A percentile compares a stretch with the other conserved stretches of the same genome.
Evolutionary conservation across 2,888 invertebrate species (phyloP).

Genomic region (Deilephila elpenor): DNA sequence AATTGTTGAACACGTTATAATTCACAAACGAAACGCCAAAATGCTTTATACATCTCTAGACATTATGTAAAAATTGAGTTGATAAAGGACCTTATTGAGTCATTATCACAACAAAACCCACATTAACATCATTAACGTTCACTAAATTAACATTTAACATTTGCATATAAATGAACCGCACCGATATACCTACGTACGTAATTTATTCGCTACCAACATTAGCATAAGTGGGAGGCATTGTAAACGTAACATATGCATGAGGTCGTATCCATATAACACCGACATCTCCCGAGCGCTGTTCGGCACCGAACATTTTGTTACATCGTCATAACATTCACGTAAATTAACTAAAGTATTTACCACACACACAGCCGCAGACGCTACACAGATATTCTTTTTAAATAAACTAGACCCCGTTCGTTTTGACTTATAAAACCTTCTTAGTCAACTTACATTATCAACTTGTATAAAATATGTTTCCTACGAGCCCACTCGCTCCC

Average conservation of each 20-base stretch:
- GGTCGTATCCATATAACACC: conserved; percentile 23
- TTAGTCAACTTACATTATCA: conserved; percentile 43
- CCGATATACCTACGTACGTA: conserved; percentile 27
- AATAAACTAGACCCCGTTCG: conserved; percentile 24
- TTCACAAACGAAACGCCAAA: background rate
- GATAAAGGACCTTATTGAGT: conserved; percentile 30
- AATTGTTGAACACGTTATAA: background rate
- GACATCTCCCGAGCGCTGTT: conserved; percentile 28
- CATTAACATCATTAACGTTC: conserved; percentile 19
- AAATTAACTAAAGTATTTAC: conserved; percentile 42
- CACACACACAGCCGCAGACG: conserved; percentile 31
- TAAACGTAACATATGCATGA: conserved; percentile 39
- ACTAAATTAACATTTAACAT: conserved; percentile 26
- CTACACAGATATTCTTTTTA: conserved; percentile 6
- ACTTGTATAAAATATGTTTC: conserved; percentile 47
- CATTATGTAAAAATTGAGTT: background rate
- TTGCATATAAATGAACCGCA: conserved; percentile 27
- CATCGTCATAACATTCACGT: conserved; percentile 43
- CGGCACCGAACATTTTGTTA: conserved; percentile 36
- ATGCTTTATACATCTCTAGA: background rate
- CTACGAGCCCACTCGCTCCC: conserved; percentile 38
- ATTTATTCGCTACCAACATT: conserved; percentile 24
- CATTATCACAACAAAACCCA: conserved; percentile 13
- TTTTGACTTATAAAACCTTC: conserved; percentile 44
- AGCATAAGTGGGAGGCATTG: conserved; percentile 27